Percentiles rank a stretch among this genome's conserved stretches.
Conservation (phyloP, 2,888 invertebrate species). For the Amblyteles armatorius region DNA sequence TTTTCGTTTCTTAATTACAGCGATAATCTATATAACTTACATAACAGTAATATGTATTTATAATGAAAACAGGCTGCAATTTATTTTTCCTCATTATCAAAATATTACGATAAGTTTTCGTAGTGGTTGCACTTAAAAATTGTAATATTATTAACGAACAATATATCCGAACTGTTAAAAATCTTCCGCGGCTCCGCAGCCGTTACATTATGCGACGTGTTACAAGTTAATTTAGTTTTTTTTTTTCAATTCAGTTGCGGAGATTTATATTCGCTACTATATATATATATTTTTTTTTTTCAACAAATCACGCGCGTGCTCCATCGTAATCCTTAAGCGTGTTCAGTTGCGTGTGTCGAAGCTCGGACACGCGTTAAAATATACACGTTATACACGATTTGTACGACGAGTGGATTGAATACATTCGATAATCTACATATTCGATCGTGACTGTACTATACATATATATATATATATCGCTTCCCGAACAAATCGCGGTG, state of each 20-base stretch:
- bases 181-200: conserved; percentile 27
- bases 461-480: not conserved
- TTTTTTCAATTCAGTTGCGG: not conserved
- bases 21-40: conserved; percentile 61
- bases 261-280: not conserved
- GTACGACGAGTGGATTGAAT: conserved; percentile 55
- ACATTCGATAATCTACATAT: conserved; percentile 25
- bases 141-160: conserved; percentile 50
- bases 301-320: conserved; percentile 38
- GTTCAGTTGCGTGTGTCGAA: conserved; percentile 1
- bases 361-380: conserved; percentile 48
- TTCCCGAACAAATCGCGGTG: conserved; percentile 33
- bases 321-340: conserved; percentile 19
- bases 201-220: conserved; percentile 30
- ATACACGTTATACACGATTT: conserved; percentile 54
- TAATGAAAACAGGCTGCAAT: conserved; percentile 56
- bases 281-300: not conserved
- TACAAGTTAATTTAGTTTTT: not conserved
- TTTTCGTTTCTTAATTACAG: conserved; percentile 53
- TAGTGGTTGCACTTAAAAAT: conserved; percentile 50
- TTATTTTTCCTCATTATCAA: conserved; percentile 71
- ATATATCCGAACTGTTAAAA: conserved; percentile 55
- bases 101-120: conserved; percentile 73
- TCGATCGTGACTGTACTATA: conserved; percentile 36
- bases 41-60: conserved; percentile 59